These are phyloP conservation scores for Callimorpha dominula DNA, from an alignment of 2,888 invertebrate species.

Conservation along the genomic window DNA sequence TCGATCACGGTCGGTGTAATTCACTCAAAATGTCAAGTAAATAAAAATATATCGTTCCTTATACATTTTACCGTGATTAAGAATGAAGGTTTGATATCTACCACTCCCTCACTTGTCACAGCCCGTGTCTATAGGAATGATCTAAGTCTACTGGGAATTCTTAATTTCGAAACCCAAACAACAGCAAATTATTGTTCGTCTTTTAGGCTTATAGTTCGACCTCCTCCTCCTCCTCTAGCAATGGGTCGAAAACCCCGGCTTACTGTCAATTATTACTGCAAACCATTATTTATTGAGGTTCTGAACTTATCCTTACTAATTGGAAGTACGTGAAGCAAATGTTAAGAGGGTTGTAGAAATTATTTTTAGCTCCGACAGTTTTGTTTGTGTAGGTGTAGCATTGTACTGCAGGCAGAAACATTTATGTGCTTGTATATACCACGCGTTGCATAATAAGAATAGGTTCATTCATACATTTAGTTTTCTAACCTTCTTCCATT, in stretches of 20 bases:
- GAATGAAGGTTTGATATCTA: too few species aligned
- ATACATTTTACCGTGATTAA: too few species aligned
- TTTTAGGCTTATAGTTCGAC: conserved; percentile 17
- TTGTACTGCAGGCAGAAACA: neutral
- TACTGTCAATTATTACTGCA: conserved; percentile 44
- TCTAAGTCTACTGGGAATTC: too few species aligned
- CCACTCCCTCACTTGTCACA: too few species aligned
- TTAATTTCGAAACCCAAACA: neutral
- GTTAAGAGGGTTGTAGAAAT: conserved; percentile 20
- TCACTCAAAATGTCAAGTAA: too few species aligned
- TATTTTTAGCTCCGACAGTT: neutral
- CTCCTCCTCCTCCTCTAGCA: conserved; percentile 28
- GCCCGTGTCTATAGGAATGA: too few species aligned
- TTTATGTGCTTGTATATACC: neutral
- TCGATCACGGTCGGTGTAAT: too few species aligned
- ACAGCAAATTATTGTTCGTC: conserved; percentile 28
- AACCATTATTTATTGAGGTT: conserved; percentile 37
- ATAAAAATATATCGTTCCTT: too few species aligned
- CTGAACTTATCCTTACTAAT: conserved; percentile 37
- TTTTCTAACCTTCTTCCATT: too few species aligned
- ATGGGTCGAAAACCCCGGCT: conserved; percentile 30
- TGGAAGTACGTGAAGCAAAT: conserved; percentile 37
- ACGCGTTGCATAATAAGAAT: neutral
- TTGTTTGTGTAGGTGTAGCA: neutral
- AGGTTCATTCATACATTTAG: neutral